A percentile compares a stretch with the other conserved stretches of the same genome.
Evolutionary conservation across 2,797 vertebrate species (phyloP).

Genomic region (Cygnus olor): DNA sequence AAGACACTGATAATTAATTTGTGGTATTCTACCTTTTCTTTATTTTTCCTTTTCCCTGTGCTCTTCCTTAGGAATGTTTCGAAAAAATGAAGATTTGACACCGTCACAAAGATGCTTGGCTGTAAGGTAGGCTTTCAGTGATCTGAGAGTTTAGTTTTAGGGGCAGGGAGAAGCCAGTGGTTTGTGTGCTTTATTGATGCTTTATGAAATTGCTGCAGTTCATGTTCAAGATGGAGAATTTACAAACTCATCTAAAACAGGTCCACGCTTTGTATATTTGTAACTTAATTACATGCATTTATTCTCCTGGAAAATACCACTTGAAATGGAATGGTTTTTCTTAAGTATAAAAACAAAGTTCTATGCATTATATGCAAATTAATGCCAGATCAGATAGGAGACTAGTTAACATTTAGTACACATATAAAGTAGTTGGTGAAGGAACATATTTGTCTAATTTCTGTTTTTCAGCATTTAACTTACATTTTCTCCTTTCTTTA

Average conservation of each 20-base stretch:
- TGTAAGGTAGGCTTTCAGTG: constrained; percentile 90
- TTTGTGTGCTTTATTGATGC: neutral
- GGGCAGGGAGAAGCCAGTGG: neutral
- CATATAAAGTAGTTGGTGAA: neutral
- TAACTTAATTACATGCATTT: neutral
- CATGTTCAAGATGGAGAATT: neutral
- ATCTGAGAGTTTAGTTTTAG: neutral
- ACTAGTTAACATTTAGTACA: neutral
- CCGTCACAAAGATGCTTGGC: constrained; percentile 89
- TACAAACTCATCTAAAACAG: neutral
- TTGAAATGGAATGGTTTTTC: neutral
- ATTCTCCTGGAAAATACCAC: neutral
- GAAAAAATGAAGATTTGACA: constrained; percentile 89
- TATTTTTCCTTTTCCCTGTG: constrained; percentile 4
- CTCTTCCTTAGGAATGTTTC: constrained; percentile 85
- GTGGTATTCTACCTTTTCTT: neutral
- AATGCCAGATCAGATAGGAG: neutral
- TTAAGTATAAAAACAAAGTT: neutral
- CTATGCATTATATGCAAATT: neutral
- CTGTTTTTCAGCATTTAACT: neutral
- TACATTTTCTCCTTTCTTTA: neutral
- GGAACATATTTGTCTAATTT: neutral
- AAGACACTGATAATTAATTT: neutral
- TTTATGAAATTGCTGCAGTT: neutral
- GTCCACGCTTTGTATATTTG: neutral